Base-by-base conservation (phyloP, 2,888 invertebrate genomes). In the Epinotia demarniana region DNA sequence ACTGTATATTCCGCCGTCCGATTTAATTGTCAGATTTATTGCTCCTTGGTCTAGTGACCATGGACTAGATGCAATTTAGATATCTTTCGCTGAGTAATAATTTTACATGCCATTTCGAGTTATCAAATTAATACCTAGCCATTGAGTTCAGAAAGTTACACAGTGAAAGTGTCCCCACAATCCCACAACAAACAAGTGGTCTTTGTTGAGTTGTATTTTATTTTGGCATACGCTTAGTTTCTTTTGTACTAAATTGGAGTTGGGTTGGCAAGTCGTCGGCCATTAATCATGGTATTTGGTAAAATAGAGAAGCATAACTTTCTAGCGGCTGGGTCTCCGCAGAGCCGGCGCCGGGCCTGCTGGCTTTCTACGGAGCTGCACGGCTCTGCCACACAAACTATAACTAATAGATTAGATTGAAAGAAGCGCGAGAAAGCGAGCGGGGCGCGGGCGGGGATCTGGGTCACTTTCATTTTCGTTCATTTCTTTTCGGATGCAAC, bases 381-480 rank as follows among this genome's bases (percentile, higher is more conserved):
- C 74, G 55, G 76, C 76, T 53, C 49, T 63, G 71, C 72, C 72
- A 76, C 77, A 77, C 81, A 80, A 79, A 86, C 86, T 88, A 87
- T 87, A 88, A 85, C 87, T 89, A 92, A 90, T 89, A 91, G 90
- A 90, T 89, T 88, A 89, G 86, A 87, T 87, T 87, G 87, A 91
- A 84, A 90, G 91, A 91, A 90, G 85, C 85, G 85, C 90, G 91
- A 91, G 92, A 93, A 92, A 93, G 91, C 87, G 87, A 77, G 82
- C 83, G 81, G 82, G 82, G 79, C 74, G 83, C 81, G 85, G 84
- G 81, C 85, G 85, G 80, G 84, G 83, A 93, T 88, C 90, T 93
- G 81, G 93, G 93, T 85, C 92, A 94, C 93, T 94, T 93, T 93
- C 94, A 91, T 92, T 94, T 92, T 94, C 94, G 90, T 93, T 93